Evolutionary conservation across 2,888 invertebrate species (phyloP).

Genomic region (Phortica magna): DNA sequence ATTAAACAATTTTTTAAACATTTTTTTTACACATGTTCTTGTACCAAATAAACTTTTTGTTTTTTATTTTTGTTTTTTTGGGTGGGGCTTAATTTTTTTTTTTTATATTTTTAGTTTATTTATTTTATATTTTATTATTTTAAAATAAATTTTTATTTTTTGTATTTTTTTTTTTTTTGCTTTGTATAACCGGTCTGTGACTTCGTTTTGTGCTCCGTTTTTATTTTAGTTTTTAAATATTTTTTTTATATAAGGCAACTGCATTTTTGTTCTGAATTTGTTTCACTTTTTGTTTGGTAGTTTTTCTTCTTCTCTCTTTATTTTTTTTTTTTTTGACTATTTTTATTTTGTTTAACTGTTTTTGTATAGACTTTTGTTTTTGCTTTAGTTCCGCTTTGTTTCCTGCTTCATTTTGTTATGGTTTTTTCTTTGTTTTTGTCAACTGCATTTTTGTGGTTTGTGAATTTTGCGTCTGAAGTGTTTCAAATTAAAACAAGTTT

Average conservation of each 20-base stretch:
- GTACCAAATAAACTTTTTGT: slow-evolving; percentile 29
- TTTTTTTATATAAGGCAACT: slow-evolving; percentile 71
- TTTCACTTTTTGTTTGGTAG: slow-evolving; percentile 51
- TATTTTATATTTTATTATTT: slow-evolving; percentile 52
- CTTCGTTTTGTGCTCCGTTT: slow-evolving; percentile 49
- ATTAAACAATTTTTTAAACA: slow-evolving; percentile 40
- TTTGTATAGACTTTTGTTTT: slow-evolving; percentile 49
- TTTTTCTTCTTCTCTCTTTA: slow-evolving; percentile 46
- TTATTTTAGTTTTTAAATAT: slow-evolving; percentile 47
- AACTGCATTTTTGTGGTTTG: slow-evolving; percentile 49
- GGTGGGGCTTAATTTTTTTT: slow-evolving; percentile 69
- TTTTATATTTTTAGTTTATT: slow-evolving; percentile 55
- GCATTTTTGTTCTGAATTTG: slow-evolving; percentile 63
- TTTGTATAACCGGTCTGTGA: slow-evolving; percentile 58
- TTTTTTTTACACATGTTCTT: slow-evolving; percentile 9
- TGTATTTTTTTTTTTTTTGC: slow-evolving; percentile 50
- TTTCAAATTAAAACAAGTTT: slow-evolving; percentile 9
- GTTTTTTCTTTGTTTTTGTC: slow-evolving; percentile 39
- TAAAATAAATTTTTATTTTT: slow-evolving; percentile 57
- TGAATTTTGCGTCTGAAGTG: slow-evolving; percentile 31
- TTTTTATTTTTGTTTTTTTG: slow-evolving; percentile 52
- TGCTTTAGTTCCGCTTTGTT: slow-evolving; percentile 49
- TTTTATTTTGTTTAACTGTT: slow-evolving; percentile 44
- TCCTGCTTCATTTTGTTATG: slow-evolving; percentile 33
- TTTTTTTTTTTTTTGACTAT: slow-evolving; percentile 32